Conservation (phyloP, 2,113 vertebrate species). For the Pygathrix nemaeus region DNA sequence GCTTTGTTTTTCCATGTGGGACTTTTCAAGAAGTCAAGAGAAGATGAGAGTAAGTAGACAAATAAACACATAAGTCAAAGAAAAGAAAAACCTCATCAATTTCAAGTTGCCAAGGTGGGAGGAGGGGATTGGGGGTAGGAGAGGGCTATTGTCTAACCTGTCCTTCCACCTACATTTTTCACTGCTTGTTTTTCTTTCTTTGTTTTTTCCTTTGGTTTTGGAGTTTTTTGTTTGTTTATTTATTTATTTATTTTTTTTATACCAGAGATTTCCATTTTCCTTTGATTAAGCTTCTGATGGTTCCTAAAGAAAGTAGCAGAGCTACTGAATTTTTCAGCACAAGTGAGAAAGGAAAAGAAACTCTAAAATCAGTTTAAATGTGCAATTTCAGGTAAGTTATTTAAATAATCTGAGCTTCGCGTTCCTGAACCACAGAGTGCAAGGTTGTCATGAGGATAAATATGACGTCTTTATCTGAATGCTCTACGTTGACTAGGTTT, state of each 20-base stretch:
- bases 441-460: neutral
- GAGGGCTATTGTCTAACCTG: fast-evolving
- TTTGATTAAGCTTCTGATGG: neutral
- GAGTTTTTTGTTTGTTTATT: too few species aligned
- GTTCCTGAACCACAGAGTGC: neutral
- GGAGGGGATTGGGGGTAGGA: too few species aligned
- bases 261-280: neutral
- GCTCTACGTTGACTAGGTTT: neutral
- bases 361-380: neutral
- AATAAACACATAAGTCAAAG: neutral
- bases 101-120: neutral
- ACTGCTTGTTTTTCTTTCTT: neutral
- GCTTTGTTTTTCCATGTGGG: conserved; percentile 2
- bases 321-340: neutral
- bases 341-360: neutral
- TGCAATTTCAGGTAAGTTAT: neutral
- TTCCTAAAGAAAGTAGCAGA: neutral
- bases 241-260: neutral
- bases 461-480: fast-evolving
- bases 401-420: neutral
- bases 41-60: conserved; percentile 11
- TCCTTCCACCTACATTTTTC: fast-evolving
- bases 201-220: too few species aligned
- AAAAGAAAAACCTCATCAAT: neutral
- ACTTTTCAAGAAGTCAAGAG: conserved; percentile 6